Base-by-base conservation (phyloP, 2,797 vertebrate species). In the Aphelocoma californica region DNA sequence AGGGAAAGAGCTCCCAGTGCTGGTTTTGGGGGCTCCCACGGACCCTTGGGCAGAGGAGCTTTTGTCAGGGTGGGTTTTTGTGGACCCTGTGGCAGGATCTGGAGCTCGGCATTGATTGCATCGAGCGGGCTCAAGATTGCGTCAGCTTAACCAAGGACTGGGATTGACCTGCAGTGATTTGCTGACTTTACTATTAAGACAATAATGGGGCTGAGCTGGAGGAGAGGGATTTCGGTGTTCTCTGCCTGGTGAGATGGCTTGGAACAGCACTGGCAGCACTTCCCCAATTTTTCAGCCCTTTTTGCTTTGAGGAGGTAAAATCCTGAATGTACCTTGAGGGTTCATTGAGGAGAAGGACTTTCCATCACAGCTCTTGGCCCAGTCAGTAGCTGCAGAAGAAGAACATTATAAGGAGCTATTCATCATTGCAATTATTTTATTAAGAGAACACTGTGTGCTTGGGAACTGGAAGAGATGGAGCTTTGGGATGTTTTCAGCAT, bases 371-470 rank as follows among this genome's bases (percentile, higher is more conserved):
- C 72, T 86, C 85, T 90, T 66, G 85, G 92, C 95, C 94, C 51
- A 56, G 56, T 79, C 90, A 48, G 92, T 90, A 93, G 90, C 91
- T 92, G 81, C 64, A 82, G 82, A 84, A 88, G 89, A 87, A 69
- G 95, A 94, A 67, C 32, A 48, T 90, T 92, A 29, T 57, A 81
- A 93, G 91, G 86, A 90, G 88, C 95, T 86, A 95, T 97, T 96
- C 94, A 95, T 97, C 96, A 94, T 53, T 77, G 90, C 95, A 95
- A 88, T 97, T 96, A 96, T 92, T 95, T 95, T 97, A 95, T 97
- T 96, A 92, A 71, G 96, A 77, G 95, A 86, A 97, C 95, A 96
- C 80, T 57, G 85, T 92, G 96, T 97, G 95, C 96, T 94, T 72
- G 92, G 81, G 94, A 93, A 81, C 92, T 95, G 95, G 92, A 94